Evolutionary conservation across 2,113 vertebrate genomes (phyloP).

Genomic region (Triplophysa siluroides): DNA sequence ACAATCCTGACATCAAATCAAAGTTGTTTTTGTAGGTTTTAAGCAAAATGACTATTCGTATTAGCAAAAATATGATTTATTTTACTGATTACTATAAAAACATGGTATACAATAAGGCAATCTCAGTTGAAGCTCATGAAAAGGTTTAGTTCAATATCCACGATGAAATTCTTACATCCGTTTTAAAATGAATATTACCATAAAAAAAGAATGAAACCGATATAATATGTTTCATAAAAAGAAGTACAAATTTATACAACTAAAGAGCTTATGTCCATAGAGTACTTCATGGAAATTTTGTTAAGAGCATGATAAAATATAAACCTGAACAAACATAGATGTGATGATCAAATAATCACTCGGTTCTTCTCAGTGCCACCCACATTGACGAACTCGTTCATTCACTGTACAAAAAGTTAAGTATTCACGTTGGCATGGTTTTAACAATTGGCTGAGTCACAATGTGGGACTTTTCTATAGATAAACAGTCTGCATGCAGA

Average conservation of each 20-base stretch:
- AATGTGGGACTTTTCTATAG: slow-evolving; percentile 67
- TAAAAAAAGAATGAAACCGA: slow-evolving; percentile 49
- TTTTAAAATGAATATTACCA: slow-evolving; percentile 64
- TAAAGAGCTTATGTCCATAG: slow-evolving; percentile 38
- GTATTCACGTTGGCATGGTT: slow-evolving; percentile 58
- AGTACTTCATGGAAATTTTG: slow-evolving; percentile 11
- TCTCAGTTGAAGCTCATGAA: slow-evolving; percentile 66
- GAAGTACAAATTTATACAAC: slow-evolving; percentile 36
- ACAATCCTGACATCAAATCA: slow-evolving; percentile 30
- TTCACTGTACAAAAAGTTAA: slow-evolving; percentile 33
- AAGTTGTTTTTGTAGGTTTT: not conserved
- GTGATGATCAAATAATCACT: slow-evolving; percentile 14
- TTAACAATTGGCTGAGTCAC: slow-evolving; percentile 68
- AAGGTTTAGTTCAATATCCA: slow-evolving; percentile 60
- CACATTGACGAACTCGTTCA: not conserved
- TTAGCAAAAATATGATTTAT: slow-evolving; percentile 51
- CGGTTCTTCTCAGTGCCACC: slow-evolving; percentile 35
- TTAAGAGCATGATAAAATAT: slow-evolving; percentile 21
- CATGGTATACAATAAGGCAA: slow-evolving; percentile 71
- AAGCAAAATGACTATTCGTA: slow-evolving; percentile 7
- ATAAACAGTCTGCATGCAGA: slow-evolving; percentile 85
- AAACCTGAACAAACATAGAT: slow-evolving; percentile 1
- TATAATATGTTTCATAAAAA: slow-evolving; percentile 59
- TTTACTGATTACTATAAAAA: slow-evolving; percentile 69
- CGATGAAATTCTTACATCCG: slow-evolving; percentile 65